These are phyloP conservation scores for Copidosoma aretas DNA, from an alignment of 2,888 invertebrate genomes.

Conservation along the genomic window DNA sequence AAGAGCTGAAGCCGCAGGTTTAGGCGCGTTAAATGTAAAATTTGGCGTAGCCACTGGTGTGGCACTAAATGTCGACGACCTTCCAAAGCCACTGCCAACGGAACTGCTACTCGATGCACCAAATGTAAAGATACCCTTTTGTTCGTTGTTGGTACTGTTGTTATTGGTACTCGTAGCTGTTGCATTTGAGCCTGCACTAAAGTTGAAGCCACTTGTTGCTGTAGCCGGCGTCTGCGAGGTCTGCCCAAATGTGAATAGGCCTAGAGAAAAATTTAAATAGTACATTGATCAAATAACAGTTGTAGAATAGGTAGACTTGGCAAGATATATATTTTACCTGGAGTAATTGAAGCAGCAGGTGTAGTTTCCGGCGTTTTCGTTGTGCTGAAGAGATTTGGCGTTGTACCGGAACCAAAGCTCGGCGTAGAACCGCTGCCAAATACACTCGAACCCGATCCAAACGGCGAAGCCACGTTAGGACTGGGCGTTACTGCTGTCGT, in stretches of 20 bases:
- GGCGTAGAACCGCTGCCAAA: slow-evolving; percentile 46
- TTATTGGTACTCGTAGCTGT: slow-evolving; percentile 17
- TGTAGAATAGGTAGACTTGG: not conserved
- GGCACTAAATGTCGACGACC: not conserved
- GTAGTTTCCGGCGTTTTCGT: slow-evolving; percentile 44
- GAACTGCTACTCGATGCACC: slow-evolving; percentile 42
- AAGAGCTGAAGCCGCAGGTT: slow-evolving; percentile 43
- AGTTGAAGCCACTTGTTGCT: slow-evolving; percentile 48
- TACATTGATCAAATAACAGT: not conserved
- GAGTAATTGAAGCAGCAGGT: slow-evolving; percentile 27
- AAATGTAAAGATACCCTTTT: slow-evolving; percentile 50
- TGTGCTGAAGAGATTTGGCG: slow-evolving; percentile 47
- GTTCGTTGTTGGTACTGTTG: slow-evolving; percentile 10
- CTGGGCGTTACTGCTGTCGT: not conserved
- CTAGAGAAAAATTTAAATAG: slow-evolving; percentile 26
- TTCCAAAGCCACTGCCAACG: slow-evolving; percentile 47
- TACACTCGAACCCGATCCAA: slow-evolving; percentile 20
- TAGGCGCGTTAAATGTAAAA: slow-evolving; percentile 54
- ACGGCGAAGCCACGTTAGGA: slow-evolving; percentile 21
- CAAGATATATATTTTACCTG: slow-evolving; percentile 7
- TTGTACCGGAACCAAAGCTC: slow-evolving; percentile 46
- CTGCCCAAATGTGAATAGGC: slow-evolving; percentile 53
- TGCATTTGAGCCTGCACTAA: slow-evolving; percentile 43
- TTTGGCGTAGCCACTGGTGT: slow-evolving; percentile 21
- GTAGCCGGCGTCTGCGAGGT: slow-evolving; percentile 42